These are phyloP conservation scores for Leptopterna dolabrata DNA, from an alignment of 2,888 invertebrate species.

Conservation along the genomic window DNA sequence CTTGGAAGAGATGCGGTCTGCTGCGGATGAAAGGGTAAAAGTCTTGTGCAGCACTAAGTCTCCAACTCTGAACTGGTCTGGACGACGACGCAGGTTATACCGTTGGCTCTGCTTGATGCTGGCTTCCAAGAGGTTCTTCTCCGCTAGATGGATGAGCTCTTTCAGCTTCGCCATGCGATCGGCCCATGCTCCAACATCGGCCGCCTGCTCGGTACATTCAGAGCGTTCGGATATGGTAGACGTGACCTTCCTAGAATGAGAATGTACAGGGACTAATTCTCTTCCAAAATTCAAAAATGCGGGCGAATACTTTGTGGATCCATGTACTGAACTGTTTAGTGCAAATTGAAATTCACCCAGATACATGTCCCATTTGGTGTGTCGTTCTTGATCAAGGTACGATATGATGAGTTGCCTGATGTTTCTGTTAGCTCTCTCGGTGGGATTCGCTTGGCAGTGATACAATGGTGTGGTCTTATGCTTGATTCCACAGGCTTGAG, in stretches of 20 bases:
- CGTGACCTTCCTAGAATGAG: background rate
- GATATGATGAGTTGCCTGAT: conserved; percentile 65
- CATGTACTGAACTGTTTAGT: conserved; percentile 54
- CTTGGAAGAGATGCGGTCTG: conserved; percentile 22
- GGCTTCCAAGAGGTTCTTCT: conserved; percentile 21
- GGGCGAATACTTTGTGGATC: conserved; percentile 48
- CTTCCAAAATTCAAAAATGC: conserved; percentile 49
- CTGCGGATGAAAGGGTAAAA: conserved; percentile 21
- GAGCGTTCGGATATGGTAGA: background rate
- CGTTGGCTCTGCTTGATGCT: background rate
- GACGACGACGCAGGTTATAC: conserved; percentile 24
- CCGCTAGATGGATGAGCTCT: conserved; percentile 21
- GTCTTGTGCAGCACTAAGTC: conserved; percentile 5
- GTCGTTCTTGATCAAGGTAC: conserved; percentile 54
- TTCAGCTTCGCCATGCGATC: background rate
- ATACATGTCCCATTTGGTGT: conserved; percentile 59
- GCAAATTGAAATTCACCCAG: conserved; percentile 61
- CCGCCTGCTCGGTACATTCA: background rate
- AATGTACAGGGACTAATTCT: conserved; percentile 7
- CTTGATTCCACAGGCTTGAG: conserved; percentile 50
- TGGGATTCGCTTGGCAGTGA: conserved; percentile 65
- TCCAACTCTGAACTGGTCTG: background rate
- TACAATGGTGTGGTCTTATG: conserved; percentile 62
- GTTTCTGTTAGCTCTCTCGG: conserved; percentile 64
- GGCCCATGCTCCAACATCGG: background rate